Conservation (phyloP, 1,140 invertebrate genomes). For the Drosophila pectinifera region DNA sequence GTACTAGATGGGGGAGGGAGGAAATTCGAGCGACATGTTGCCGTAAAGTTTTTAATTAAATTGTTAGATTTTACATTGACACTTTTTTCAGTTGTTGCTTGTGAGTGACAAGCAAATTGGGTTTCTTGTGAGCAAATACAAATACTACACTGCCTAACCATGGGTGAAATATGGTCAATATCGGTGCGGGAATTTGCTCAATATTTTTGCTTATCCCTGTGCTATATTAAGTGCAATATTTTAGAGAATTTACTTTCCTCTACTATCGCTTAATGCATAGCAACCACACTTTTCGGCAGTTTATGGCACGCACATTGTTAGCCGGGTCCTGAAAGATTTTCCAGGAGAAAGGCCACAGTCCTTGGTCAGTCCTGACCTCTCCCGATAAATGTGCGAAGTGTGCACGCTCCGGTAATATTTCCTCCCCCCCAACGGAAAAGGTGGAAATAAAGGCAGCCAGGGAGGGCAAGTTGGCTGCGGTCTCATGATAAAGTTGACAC, state of each 20-base stretch:
- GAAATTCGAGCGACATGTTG: constrained; percentile 64
- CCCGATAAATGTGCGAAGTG: constrained; percentile 57
- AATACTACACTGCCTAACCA: constrained; percentile 3
- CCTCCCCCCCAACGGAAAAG: constrained; percentile 3
- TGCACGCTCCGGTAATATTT: constrained; percentile 57
- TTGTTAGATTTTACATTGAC: constrained; percentile 75
- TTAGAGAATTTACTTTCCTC: not conserved
- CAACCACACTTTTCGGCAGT: constrained; percentile 8
- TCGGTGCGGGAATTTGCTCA: not conserved
- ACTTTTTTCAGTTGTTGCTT: constrained; percentile 44
- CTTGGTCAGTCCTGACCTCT: constrained; percentile 33
- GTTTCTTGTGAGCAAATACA: constrained; percentile 32
- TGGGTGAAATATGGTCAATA: constrained; percentile 4
- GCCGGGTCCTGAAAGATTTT: constrained; percentile 12
- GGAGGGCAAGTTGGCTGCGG: constrained; percentile 42
- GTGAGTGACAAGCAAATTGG: constrained; percentile 48
- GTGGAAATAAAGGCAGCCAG: not conserved
- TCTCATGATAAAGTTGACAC: constrained; percentile 66
- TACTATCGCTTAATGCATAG: not conserved
- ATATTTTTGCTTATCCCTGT: not conserved
- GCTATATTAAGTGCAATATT: constrained; percentile 14
- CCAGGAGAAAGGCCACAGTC: constrained; percentile 10
- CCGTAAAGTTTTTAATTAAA: constrained; percentile 83
- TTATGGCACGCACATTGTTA: constrained; percentile 29
- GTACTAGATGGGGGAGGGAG: constrained; percentile 15